A percentile compares a stretch with the other conserved stretches of the same genome.
These are phyloP conservation scores for Cyclophora punctaria DNA, from an alignment of 2,888 invertebrate genomes.

Conservation along the genomic window DNA sequence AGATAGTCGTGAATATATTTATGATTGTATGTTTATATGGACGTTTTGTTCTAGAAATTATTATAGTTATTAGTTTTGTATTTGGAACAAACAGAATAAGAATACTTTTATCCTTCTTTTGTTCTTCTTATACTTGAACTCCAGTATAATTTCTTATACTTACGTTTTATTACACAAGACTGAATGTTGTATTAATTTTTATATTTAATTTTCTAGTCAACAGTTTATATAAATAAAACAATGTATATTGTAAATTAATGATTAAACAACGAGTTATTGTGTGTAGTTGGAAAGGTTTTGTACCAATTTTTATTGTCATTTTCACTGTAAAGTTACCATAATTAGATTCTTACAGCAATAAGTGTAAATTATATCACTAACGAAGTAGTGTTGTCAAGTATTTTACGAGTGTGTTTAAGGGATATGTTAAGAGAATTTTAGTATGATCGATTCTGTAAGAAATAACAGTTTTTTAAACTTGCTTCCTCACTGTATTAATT, in stretches of 20 bases:
- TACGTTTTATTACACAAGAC: constrained; percentile 24
- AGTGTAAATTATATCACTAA: constrained; percentile 25
- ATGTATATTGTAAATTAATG: constrained; percentile 46
- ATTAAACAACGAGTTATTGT: constrained; percentile 49
- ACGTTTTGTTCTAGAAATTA: no score
- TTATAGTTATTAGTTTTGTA: no score
- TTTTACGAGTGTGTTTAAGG: constrained; percentile 20
- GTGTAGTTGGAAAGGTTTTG: constrained; percentile 21
- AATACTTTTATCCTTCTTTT: background rate
- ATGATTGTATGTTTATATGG: no score
- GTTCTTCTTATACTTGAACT: background rate
- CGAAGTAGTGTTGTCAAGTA: constrained; percentile 14
- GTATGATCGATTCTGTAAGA: constrained; percentile 1
- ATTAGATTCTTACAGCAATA: constrained; percentile 24
- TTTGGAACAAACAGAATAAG: no score
- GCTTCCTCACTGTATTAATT: no score
- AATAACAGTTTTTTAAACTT: no score
- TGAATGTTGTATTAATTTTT: constrained; percentile 26
- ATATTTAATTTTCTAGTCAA: constrained; percentile 26
- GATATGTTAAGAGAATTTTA: constrained; percentile 15
- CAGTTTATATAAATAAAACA: background rate
- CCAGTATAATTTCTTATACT: constrained; percentile 3
- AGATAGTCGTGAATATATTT: no score
- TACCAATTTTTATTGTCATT: constrained; percentile 1
- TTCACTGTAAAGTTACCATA: constrained; percentile 8